Percentiles rank a stretch among this genome's conserved stretches.
phyloP scores from a whole-genome alignment of 2,113 vertebrate species.

The Globicephala melas region DNA sequence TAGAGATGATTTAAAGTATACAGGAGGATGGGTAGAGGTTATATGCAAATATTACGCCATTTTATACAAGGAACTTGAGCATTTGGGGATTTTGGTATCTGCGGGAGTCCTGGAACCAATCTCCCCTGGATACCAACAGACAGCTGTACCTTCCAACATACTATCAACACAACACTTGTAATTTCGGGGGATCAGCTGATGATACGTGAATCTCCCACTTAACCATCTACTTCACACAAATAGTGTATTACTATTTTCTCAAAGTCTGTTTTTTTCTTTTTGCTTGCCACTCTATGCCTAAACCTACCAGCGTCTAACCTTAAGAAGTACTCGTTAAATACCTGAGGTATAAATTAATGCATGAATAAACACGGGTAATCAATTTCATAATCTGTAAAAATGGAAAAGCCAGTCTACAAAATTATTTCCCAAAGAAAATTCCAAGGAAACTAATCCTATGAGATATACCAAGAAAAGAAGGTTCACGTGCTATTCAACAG shows the following conservation, averaged over 20 bases:
- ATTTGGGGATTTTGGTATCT: not conserved
- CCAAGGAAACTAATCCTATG: not conserved
- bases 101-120: not conserved
- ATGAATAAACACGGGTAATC: not conserved
- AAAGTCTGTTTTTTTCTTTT: not conserved
- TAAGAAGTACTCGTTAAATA: not conserved
- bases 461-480: not conserved
- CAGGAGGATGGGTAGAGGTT: not conserved
- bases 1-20: not conserved
- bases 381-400: slow-evolving; percentile 13
- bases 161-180: not conserved
- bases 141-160: not conserved
- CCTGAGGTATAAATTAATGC: not conserved
- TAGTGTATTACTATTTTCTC: not conserved
- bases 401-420: not conserved
- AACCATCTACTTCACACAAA: not conserved
- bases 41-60: not conserved
- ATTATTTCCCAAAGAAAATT: slow-evolving; percentile 17
- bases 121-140: not conserved
- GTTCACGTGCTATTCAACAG: not conserved
- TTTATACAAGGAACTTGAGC: not conserved
- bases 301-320: not conserved
- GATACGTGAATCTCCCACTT: not conserved
- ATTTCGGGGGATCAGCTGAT: not conserved
- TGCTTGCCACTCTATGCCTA: not conserved